Base-by-base conservation (phyloP, 1,140 invertebrate genomes). In the Musca domestica region DNA sequence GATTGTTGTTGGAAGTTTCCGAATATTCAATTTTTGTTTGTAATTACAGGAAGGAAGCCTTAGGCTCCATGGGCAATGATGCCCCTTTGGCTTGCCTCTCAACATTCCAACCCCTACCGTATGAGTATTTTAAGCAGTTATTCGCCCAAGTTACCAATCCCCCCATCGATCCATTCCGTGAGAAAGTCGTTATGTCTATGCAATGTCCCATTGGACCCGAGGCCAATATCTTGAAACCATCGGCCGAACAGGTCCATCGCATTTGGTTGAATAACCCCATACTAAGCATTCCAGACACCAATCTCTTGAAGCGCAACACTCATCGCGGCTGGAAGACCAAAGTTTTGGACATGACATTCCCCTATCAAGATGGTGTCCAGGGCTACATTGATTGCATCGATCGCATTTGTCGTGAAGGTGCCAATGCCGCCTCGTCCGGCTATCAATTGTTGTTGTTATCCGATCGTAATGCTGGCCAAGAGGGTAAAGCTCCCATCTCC, bases 121-220 rank as follows among this genome's bases (percentile, higher is more conserved):
- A 98, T 82, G 95, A 96, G 72, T 99, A 99, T 81, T 99, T 99
- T 84, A 98, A 99, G 81, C 98, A 99, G 82, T 85, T 99, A n/a
- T 99, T 99, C 84, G 98, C 98, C 23, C 98, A 99, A 87, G 97
- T 99, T 52, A 99, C 98, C 70, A 99, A 99, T 86, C 98, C 98
- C 15, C 97, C 98, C 4, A 99, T 99, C 72, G 98, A 99, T 88
- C 98, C 98, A 47, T 98, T 99, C 87, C 90, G 98, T 74, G 98
- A 99, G 83, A 95, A 95, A 82, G 94, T 99, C 70, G 96, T 99
- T 61, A 99, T 99, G 96, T 98, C 96, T 0, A 84, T 99, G 77
- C 89, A 95, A 69, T 94, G 92, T 75, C 93, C 93, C 0, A 91
- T 95, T 74, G 93, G 93, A 2, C 97, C 98, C 0, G 95, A 97